A percentile compares a stretch with the other conserved stretches of the same genome.
These are phyloP conservation scores for Brachypteracias leptosomus DNA, from an alignment of 2,113 vertebrate species.

Conservation along the genomic window DNA sequence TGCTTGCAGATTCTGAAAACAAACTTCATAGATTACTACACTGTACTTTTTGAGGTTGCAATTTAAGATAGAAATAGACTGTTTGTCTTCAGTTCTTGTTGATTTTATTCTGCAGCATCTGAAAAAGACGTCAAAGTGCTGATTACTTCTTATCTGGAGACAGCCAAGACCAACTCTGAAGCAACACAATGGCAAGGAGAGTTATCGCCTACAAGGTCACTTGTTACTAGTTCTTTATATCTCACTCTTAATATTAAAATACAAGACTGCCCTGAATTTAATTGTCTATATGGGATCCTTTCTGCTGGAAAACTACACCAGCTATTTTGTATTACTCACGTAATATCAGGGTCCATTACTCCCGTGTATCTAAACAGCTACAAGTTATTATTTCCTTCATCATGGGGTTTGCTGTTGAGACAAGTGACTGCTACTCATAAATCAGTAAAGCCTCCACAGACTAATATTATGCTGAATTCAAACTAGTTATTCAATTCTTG, in stretches of 20 bases:
- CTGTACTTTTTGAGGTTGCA: not conserved
- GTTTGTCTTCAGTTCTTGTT: not conserved
- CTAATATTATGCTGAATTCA: not conserved
- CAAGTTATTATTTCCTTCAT: not conserved
- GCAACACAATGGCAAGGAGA: not conserved
- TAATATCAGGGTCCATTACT: not conserved
- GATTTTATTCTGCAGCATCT: not conserved
- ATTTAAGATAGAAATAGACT: not conserved
- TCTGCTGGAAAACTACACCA: not conserved
- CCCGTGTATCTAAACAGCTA: not conserved
- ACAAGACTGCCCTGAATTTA: not conserved
- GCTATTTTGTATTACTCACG: not conserved
- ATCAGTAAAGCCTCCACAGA: not conserved
- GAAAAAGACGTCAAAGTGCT: not conserved
- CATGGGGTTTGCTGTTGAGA: not conserved
- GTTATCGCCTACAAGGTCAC: not conserved
- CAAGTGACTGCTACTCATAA: not conserved
- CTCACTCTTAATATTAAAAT: not conserved
- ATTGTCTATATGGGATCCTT: not conserved
- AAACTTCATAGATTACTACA: not conserved
- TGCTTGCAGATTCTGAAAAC: not conserved
- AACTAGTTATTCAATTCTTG: not conserved
- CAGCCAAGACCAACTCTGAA: not conserved
- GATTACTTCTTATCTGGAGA: slow-evolving; percentile 4
- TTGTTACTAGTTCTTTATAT: not conserved